These are phyloP conservation scores for Pristis pectinata DNA, from an alignment of 2,797 vertebrate genomes.

Conservation along the genomic window DNA sequence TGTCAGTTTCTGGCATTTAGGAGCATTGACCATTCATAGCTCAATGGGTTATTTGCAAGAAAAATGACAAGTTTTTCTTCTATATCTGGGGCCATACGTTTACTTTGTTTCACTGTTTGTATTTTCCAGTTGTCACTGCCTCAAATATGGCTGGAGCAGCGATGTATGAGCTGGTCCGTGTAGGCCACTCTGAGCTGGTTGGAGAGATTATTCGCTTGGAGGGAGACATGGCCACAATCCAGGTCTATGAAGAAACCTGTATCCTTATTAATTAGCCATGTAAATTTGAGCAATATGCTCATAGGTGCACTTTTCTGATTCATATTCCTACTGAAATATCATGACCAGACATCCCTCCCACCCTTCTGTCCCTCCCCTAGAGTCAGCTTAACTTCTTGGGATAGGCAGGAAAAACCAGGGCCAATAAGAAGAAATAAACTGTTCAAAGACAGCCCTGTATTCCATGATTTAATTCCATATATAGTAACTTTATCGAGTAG, in stretches of 20 bases:
- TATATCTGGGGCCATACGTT: neutral
- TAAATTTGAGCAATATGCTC: neutral
- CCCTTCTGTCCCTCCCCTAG: neutral
- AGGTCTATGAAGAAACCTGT: conserved; percentile 99
- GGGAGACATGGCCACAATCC: conserved; percentile 95
- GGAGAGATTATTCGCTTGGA: conserved; percentile 97
- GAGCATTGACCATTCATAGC: neutral
- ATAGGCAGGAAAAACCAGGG: neutral
- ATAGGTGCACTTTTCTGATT: neutral
- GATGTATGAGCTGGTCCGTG: conserved; percentile 97
- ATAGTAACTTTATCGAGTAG: neutral
- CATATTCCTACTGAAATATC: neutral
- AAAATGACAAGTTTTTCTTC: neutral
- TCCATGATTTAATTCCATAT: neutral
- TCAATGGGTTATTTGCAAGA: neutral
- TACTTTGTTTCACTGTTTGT: conserved; percentile 35
- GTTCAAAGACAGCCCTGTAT: neutral
- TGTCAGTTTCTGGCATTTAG: neutral
- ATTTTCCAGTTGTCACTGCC: conserved; percentile 79
- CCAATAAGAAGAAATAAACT: too few species aligned
- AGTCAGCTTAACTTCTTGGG: neutral
- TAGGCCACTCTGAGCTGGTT: conserved; percentile 91
- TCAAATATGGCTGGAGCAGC: conserved; percentile 92
- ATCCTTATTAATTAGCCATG: conserved; percentile 58
- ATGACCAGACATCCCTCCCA: too few species aligned